These are phyloP conservation scores for Fragum sueziense DNA, from an alignment of 2,888 invertebrate genomes.

Conservation along the genomic window DNA sequence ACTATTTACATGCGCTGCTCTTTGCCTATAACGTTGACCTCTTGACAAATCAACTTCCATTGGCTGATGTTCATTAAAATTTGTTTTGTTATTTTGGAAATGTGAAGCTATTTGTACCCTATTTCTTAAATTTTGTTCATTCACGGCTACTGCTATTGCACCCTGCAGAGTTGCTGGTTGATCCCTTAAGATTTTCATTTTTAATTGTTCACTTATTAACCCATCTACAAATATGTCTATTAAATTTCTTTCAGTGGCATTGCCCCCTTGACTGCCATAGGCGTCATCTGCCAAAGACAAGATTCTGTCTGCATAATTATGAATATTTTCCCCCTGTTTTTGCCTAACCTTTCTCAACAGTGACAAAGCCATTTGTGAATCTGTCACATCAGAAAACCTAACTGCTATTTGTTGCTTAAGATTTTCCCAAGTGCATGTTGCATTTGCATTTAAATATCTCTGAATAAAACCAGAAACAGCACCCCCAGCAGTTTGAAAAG, in stretches of 20 bases:
- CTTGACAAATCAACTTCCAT: not conserved
- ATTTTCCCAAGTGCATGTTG: slow-evolving; percentile 7
- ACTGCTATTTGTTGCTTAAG: not conserved
- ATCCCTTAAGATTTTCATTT: slow-evolving; percentile 25
- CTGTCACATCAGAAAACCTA: slow-evolving; percentile 7
- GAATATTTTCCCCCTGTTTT: not conserved
- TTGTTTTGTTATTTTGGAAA: no score
- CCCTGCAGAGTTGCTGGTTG: slow-evolving; percentile 23
- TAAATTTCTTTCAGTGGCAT: slow-evolving; percentile 14
- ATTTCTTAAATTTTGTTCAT: slow-evolving; percentile 30
- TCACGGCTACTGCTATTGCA: not conserved
- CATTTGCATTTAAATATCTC: not conserved
- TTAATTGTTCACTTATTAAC: slow-evolving; percentile 1
- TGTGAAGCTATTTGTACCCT: not conserved
- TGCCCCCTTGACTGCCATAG: no score
- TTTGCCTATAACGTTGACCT: not conserved
- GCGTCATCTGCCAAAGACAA: no score
- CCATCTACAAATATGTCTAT: slow-evolving; percentile 34
- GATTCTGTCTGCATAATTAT: slow-evolving; percentile 12
- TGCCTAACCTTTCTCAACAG: slow-evolving; percentile 5
- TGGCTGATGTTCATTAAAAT: not conserved
- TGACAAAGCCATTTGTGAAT: slow-evolving; percentile 5
- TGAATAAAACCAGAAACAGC: slow-evolving; percentile 19
- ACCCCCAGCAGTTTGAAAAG: not conserved
- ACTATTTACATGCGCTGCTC: no score